Evolutionary conservation across 2,113 vertebrate species (phyloP).

Genomic region (Rhea americana): DNA sequence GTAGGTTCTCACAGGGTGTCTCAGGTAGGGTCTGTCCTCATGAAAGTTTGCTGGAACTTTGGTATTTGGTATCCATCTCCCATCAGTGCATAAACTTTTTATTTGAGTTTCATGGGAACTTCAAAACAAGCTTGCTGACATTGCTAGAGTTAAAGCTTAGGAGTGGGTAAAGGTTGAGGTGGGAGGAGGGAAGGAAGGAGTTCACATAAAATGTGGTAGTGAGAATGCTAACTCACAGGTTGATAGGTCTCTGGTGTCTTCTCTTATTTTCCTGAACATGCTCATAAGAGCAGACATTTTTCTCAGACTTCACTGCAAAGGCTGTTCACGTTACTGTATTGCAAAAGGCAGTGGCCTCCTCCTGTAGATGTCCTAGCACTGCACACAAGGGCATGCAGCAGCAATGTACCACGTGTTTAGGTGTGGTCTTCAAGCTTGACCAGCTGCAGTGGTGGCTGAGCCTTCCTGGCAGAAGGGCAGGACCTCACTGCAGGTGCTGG

Average conservation of each 20-base stretch:
- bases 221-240: not conserved
- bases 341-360: not conserved
- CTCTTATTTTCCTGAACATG: too few species aligned
- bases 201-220: not conserved
- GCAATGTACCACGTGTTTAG: not conserved
- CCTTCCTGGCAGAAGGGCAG: not conserved
- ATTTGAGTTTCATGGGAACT: not conserved
- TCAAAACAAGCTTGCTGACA: not conserved
- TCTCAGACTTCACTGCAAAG: not conserved
- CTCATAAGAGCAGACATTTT: not conserved
- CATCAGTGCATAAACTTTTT: not conserved
- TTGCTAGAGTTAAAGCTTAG: too few species aligned
- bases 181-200: too few species aligned
- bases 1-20: not conserved
- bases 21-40: not conserved
- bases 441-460: not conserved
- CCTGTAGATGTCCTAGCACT: not conserved
- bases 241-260: not conserved
- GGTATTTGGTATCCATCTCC: too few species aligned
- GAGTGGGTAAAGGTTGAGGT: too few species aligned
- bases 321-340: not conserved
- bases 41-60: not conserved
- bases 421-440: not conserved
- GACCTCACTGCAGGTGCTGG: not conserved
- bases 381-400: not conserved